phyloP scores from a whole-genome alignment of 2,797 vertebrate species.

The Falco rusticolus region DNA sequence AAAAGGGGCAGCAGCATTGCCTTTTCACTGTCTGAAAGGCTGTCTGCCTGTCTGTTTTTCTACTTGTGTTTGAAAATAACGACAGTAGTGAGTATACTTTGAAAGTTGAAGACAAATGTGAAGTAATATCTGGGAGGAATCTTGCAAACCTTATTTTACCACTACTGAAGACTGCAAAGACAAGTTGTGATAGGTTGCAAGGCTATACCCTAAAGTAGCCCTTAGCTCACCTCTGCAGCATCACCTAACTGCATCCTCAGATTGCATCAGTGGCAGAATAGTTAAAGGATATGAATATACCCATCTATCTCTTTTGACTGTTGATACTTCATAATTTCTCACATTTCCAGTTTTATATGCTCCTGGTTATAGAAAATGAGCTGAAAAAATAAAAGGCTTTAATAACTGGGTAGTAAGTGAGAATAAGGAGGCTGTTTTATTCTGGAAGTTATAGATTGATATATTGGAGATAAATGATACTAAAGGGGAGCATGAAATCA shows the following conservation, averaged over 20 bases:
- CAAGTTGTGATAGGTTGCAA: neutral
- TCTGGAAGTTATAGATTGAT: neutral
- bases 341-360: neutral
- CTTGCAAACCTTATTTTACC: neutral
- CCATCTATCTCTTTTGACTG: neutral
- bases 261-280: constrained; percentile 23
- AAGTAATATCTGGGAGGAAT: neutral
- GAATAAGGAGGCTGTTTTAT: neutral
- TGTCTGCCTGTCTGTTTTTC: neutral
- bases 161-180: neutral
- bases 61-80: neutral
- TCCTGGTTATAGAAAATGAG: neutral
- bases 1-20: neutral
- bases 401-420: neutral
- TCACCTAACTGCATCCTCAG: neutral
- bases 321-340: neutral
- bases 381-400: neutral
- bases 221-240: neutral
- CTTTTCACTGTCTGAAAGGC: neutral
- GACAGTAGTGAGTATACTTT: neutral
- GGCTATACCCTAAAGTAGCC: neutral
- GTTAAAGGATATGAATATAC: neutral
- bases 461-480: neutral
- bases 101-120: neutral
- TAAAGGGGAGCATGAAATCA: neutral